Evolutionary conservation across 2,113 vertebrate species (phyloP).

Genomic region (Drymodes brunneopygia): DNA sequence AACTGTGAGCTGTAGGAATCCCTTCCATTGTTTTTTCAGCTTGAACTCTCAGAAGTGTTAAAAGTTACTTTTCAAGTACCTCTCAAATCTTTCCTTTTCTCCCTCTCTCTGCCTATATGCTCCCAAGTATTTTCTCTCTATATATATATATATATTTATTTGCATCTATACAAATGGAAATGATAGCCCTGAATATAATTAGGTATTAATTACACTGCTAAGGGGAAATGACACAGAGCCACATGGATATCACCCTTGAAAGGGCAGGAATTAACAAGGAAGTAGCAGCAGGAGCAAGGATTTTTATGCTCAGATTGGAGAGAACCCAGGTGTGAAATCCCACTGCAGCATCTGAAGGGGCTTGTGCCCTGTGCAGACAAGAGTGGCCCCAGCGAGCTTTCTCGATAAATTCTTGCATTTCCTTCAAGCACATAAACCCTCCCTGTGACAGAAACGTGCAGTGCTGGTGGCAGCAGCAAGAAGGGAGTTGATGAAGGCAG

Average conservation of each 20-base stretch:
- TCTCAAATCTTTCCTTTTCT: background rate
- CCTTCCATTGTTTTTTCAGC: conserved; percentile 30
- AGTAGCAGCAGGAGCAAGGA: rapidly evolving
- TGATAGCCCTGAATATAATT: background rate
- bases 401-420: background rate
- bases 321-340: rapidly evolving
- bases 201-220: background rate
- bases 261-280: background rate
- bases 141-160: background rate
- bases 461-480: rapidly evolving
- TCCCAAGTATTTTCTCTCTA: rapidly evolving
- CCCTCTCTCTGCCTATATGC: background rate
- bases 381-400: rapidly evolving
- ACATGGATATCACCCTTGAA: rapidly evolving
- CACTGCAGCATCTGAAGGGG: background rate
- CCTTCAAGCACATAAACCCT: background rate
- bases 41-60: conserved; percentile 7
- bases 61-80: background rate
- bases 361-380: rapidly evolving
- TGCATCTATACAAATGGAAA: background rate
- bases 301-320: background rate
- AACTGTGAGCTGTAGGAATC: background rate
- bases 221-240: background rate
- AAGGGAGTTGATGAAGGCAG: background rate
- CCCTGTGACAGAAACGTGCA: rapidly evolving